These are phyloP conservation scores for Apodemia hepburni DNA, from an alignment of 2,888 invertebrate species.

Conservation along the genomic window DNA sequence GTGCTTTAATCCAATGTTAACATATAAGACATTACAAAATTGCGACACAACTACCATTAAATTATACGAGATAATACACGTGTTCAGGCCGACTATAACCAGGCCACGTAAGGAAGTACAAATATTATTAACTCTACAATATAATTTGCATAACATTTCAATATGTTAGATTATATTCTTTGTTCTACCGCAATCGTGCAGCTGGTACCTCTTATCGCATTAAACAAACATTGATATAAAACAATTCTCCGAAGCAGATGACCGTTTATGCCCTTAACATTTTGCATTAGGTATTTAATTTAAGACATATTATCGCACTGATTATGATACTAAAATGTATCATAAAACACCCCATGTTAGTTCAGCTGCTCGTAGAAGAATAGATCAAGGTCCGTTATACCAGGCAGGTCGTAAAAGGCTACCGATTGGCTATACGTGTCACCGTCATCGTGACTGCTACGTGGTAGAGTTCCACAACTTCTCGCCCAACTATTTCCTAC, in stretches of 20 bases:
- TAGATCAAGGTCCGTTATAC: too few species aligned
- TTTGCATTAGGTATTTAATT: too few species aligned
- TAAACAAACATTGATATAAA: constrained; percentile 64
- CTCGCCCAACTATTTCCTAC: too few species aligned
- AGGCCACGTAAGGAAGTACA: constrained; percentile 45
- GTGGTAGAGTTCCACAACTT: too few species aligned
- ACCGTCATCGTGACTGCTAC: too few species aligned
- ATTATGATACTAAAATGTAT: too few species aligned
- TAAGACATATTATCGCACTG: too few species aligned
- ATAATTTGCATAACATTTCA: constrained; percentile 54
- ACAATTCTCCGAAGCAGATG: constrained; percentile 60
- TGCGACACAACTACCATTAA: constrained; percentile 49
- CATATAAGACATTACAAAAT: constrained; percentile 37
- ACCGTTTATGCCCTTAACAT: constrained; percentile 44
- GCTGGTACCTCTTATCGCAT: constrained; percentile 67
- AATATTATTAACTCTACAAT: constrained; percentile 41
- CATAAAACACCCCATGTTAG: too few species aligned
- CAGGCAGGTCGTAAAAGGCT: too few species aligned
- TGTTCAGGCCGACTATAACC: constrained; percentile 42
- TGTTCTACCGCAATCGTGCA: constrained; percentile 62
- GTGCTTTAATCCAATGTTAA: constrained; percentile 26
- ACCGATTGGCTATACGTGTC: too few species aligned
- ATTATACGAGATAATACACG: constrained; percentile 62
- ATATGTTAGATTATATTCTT: constrained; percentile 63
- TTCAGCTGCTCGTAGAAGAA: too few species aligned